Base-by-base conservation (phyloP, 2,888 invertebrate genomes). In the Mimumesa dahlbomi region DNA sequence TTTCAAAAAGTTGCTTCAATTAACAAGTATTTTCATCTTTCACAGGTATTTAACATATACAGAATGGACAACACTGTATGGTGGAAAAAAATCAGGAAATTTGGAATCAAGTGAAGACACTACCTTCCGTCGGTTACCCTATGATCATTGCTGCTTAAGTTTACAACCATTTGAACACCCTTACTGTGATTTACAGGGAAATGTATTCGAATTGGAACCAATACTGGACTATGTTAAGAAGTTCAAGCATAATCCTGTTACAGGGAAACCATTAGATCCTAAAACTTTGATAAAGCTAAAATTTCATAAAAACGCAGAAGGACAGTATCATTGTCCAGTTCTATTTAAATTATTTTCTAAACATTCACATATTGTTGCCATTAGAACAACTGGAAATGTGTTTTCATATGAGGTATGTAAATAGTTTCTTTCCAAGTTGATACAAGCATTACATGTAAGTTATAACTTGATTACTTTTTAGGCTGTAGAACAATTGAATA, bases 401-500 rank as follows among this genome's bases (percentile, higher is more conserved):
- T 99, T 94, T 89, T 95, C 95, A 0, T 93, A 94, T 91, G 98
- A 99, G 82, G 88, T 85, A 69, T 54, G 56, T 22, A 14, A 34
- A 11, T 2, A 9, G n/a, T n/a, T n/a, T n/a, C n/a, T n/a, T n/a
- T n/a, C n/a, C n/a, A n/a, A n/a, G n/a, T n/a, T n/a, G n/a, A n/a
- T n/a, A n/a, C n/a, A n/a, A n/a, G n/a, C n/a, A n/a, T n/a, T n/a
- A n/a, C n/a, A n/a, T n/a, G n/a, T n/a, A n/a, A n/a, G n/a, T n/a
- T n/a, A n/a, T n/a, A n/a, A n/a, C n/a, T n/a, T n/a, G n/a, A n/a
- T n/a, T 57, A 9, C 18, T 42, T 46, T 48, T 71, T 22, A 88
- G 92, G 98, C 98, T 0, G 93, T 99, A 38, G 97, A 98, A 82
- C 96, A 98, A 84, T 92, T 99, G 36, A 99, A 99, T 87, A 94